phyloP scores from a whole-genome alignment of 2,113 vertebrate species.

The Perccottus glenii region DNA sequence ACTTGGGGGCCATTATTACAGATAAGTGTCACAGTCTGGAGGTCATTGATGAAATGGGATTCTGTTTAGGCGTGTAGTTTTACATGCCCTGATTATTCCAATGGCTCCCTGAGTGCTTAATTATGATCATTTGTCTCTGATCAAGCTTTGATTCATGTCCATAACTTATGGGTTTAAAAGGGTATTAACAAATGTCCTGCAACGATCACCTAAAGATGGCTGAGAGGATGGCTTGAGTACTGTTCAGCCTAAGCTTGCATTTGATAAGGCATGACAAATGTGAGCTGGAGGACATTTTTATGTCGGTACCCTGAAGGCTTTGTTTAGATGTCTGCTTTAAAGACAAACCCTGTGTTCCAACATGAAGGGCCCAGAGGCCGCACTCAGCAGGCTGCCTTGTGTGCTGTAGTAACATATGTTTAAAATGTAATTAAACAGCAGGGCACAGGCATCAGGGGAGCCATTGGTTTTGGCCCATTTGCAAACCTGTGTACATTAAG shows the following conservation, averaged over 20 bases:
- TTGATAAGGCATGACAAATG: slow-evolving; percentile 27
- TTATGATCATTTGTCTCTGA: slow-evolving; percentile 59
- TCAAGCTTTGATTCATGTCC: slow-evolving; percentile 52
- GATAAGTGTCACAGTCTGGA: slow-evolving; percentile 55
- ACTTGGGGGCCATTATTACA: slow-evolving; percentile 56
- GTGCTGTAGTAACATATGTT: slow-evolving; percentile 71
- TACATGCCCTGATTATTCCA: slow-evolving; percentile 58
- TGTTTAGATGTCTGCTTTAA: slow-evolving; percentile 27
- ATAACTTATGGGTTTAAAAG: slow-evolving; percentile 63
- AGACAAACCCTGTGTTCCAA: slow-evolving; percentile 76
- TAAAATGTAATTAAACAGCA: slow-evolving; percentile 86
- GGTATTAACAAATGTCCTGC: slow-evolving; percentile 45
- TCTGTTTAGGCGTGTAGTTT: slow-evolving; percentile 49
- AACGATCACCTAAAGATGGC: slow-evolving; percentile 23
- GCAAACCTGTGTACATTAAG: slow-evolving; percentile 60
- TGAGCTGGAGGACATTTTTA: slow-evolving; percentile 43
- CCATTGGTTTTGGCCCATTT: slow-evolving; percentile 68
- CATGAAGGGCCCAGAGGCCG: slow-evolving; percentile 76
- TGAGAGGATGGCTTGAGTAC: slow-evolving; percentile 21
- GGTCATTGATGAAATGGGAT: slow-evolving; percentile 58
- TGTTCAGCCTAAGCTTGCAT: slow-evolving; percentile 6
- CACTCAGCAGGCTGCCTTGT: slow-evolving; percentile 63
- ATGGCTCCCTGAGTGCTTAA: slow-evolving; percentile 67
- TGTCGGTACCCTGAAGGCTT: slow-evolving; percentile 26
- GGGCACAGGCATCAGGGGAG: slow-evolving; percentile 75